A percentile compares a stretch with the other conserved stretches of the same genome.
phyloP scores from a whole-genome alignment of 35 echinoderm and acorn worm species.

The Amphiura filiformis region DNA sequence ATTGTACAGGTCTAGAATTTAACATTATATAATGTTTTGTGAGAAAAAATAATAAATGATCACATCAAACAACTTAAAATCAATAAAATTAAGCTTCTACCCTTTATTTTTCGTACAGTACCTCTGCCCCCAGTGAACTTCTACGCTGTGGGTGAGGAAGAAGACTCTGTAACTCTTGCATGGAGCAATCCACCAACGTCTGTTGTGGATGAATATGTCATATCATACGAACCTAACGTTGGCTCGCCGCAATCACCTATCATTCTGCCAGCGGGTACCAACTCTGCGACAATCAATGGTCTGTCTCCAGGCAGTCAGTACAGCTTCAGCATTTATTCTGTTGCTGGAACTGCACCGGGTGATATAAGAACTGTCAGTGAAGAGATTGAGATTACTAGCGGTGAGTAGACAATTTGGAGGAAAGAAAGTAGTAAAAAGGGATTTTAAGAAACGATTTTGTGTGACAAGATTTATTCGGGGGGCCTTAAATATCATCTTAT shows the following conservation, averaged over 20 bases:
- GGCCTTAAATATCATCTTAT: too few species aligned
- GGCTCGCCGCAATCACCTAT: not conserved
- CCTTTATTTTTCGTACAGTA: too few species aligned
- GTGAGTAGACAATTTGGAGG: too few species aligned
- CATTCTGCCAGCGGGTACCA: not conserved
- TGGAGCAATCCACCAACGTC: not conserved
- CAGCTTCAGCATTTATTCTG: constrained; percentile 13
- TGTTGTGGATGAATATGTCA: not conserved
- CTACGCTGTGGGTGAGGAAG: not conserved
- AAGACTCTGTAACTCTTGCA: not conserved
- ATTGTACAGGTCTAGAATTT: too few species aligned
- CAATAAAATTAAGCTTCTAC: too few species aligned
- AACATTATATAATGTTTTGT: too few species aligned
- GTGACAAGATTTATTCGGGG: too few species aligned
- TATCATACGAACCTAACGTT: not conserved
- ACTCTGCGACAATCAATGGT: not conserved
- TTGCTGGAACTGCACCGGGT: not conserved
- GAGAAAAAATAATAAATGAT: too few species aligned
- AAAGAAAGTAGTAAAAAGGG: too few species aligned
- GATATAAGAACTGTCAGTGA: constrained; percentile 14
- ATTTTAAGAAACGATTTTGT: too few species aligned
- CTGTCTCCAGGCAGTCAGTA: constrained; percentile 12
- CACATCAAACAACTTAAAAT: too few species aligned
- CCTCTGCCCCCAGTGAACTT: not conserved
- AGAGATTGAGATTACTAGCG: not conserved